These are phyloP conservation scores for Crepidodera aurea DNA, from an alignment of 2,888 invertebrate genomes.

Conservation along the genomic window DNA sequence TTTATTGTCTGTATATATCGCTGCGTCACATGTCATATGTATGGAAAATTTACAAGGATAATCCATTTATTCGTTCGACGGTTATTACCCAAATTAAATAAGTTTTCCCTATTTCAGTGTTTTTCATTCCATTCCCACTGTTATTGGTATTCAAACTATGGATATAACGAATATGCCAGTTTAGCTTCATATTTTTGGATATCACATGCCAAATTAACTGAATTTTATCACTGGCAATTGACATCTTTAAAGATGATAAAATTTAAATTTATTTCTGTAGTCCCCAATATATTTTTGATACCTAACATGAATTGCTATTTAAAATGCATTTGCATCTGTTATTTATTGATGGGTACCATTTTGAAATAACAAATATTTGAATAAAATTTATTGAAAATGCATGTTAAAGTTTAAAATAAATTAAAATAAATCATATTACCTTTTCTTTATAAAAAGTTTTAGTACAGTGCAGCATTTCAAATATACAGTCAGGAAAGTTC, in stretches of 20 bases:
- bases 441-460: too few relatives aligned
- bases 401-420: too few relatives aligned
- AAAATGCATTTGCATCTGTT: too few relatives aligned
- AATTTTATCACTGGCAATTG: constrained; percentile 3
- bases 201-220: background rate
- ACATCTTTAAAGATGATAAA: background rate
- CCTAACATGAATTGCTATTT: too few relatives aligned
- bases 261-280: background rate
- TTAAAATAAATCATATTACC: too few relatives aligned
- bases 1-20: background rate
- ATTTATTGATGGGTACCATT: too few relatives aligned
- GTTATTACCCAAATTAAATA: constrained; percentile 35
- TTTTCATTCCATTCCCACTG: constrained; percentile 39
- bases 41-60: constrained; percentile 18
- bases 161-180: constrained; percentile 2
- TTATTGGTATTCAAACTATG: constrained; percentile 25
- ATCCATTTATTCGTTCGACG: constrained; percentile 22
- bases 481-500: too few relatives aligned
- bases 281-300: background rate
- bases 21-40: background rate
- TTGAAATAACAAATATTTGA: too few relatives aligned
- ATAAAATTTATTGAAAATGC: too few relatives aligned
- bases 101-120: constrained; percentile 41
- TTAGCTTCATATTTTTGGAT: background rate
- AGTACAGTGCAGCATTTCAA: too few relatives aligned